phyloP scores from a whole-genome alignment of 2,797 vertebrate species.

The Macrochelys suwanniensis region DNA sequence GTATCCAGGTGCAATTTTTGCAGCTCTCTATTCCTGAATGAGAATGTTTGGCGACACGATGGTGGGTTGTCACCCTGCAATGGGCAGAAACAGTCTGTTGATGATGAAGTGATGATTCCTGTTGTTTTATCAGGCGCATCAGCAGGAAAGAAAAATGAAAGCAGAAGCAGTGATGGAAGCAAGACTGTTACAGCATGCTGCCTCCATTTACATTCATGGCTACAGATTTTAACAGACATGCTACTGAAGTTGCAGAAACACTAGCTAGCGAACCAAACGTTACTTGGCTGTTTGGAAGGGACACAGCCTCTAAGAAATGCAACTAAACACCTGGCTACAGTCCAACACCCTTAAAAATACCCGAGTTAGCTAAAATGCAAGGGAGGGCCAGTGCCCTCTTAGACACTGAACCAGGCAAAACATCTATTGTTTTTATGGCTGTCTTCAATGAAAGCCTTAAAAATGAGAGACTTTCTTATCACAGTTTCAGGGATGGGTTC shows the following conservation, averaged over 20 bases:
- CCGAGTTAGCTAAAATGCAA: neutral
- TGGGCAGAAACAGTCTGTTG: neutral
- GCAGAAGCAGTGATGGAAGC: neutral
- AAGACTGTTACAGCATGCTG: neutral
- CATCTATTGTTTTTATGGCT: neutral
- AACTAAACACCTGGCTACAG: neutral
- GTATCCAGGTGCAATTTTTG: neutral
- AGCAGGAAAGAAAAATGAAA: neutral
- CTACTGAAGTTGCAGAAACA: neutral
- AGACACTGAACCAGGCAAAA: neutral
- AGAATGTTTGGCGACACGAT: neutral
- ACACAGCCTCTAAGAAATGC: rapidly evolving
- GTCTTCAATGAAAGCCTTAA: neutral
- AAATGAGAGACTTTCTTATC: too few species aligned
- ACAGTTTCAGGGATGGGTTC: neutral
- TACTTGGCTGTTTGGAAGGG: neutral
- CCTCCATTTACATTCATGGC: neutral
- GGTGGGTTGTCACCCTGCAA: neutral
- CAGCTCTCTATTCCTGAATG: neutral
- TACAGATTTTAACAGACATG: neutral
- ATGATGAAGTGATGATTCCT: neutral
- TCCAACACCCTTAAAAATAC: neutral
- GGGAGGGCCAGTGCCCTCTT: neutral
- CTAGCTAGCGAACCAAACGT: neutral
- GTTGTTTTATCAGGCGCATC: neutral